Evolutionary conservation across 2,888 invertebrate species (phyloP), one percentile per base, ranked within the genome.

Genomic region (Brenthis ino): DNA sequence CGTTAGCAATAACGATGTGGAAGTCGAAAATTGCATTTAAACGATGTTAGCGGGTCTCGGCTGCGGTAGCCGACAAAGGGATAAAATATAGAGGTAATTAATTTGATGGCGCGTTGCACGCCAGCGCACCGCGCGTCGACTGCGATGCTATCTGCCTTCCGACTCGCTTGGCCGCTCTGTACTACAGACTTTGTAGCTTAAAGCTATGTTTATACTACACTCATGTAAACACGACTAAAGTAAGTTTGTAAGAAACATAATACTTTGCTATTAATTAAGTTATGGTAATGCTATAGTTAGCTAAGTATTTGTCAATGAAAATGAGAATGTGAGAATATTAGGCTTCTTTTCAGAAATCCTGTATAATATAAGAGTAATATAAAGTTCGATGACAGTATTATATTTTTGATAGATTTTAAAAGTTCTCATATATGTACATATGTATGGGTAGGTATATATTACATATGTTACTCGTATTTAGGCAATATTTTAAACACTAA

Each of bases 81-180:
- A 79, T 83, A 81, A 84, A 82, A 83, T 84, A 84, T 84, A 77
- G 80, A 77, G 74, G 82, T 84, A 85, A 85, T 85, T 85, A 85
- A 85, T 84, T 85, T 84, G 84, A 84, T 78, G 77, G 79, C 79
- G 78, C 77, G 77, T 70, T 77, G 77, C 75, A 76, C 73, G 76
- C 75, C 72, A 70, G 73, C 74, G 69, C 74, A 70, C 68, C 65
- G 69, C 73, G 69, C 73, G 73, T 75, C 76, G 69, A 70, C 74
- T 64, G 72, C 71, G 77, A 79, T 79, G 72, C 76, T 77, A 81
- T 78, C 81, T 73, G 70, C 65, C 58, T 56, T 66, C 65, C 55
- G 70, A 20, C 69, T 69, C 71, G 69, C 70, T 69, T 69, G 69
- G 72, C 71, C 72, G 71, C 67, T 70, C 57, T 54, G 65, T 55